Evolutionary conservation across 2,113 vertebrate species (phyloP).

Genomic region (Coregonus clupeaformis): DNA sequence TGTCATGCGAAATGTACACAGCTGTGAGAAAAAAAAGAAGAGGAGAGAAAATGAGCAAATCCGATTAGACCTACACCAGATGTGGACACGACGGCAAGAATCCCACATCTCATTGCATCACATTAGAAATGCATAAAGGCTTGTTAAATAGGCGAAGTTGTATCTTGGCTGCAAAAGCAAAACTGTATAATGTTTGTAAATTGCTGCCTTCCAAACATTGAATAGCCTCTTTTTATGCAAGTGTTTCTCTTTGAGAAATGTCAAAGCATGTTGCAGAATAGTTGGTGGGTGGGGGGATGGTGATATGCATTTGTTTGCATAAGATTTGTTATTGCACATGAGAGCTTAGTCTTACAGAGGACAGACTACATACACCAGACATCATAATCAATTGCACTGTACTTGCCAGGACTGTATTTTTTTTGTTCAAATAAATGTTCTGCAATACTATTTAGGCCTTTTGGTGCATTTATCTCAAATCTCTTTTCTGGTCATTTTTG

Average conservation of each 20-base stretch:
- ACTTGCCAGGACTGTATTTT: not conserved
- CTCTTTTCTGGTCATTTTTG: not conserved
- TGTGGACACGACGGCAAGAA: constrained; percentile 73
- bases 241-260: no score
- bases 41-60: constrained; percentile 68
- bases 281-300: no score
- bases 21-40: constrained; percentile 75
- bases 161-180: constrained; percentile 22
- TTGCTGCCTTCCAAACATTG: no score
- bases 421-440: not conserved
- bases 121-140: constrained; percentile 45
- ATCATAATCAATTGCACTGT: not conserved
- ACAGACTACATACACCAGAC: not conserved
- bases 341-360: not conserved
- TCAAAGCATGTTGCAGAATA: no score
- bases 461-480: not conserved
- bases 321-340: no score
- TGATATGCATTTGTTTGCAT: no score
- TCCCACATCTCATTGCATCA: constrained; percentile 32
- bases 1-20: constrained; percentile 77
- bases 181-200: constrained; percentile 5
- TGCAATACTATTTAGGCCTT: not conserved
- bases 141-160: constrained; percentile 34
- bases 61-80: constrained; percentile 72
- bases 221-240: no score